Conservation (phyloP, 1,140 invertebrate genomes). For the Aphaenogaster rudis region DNA sequence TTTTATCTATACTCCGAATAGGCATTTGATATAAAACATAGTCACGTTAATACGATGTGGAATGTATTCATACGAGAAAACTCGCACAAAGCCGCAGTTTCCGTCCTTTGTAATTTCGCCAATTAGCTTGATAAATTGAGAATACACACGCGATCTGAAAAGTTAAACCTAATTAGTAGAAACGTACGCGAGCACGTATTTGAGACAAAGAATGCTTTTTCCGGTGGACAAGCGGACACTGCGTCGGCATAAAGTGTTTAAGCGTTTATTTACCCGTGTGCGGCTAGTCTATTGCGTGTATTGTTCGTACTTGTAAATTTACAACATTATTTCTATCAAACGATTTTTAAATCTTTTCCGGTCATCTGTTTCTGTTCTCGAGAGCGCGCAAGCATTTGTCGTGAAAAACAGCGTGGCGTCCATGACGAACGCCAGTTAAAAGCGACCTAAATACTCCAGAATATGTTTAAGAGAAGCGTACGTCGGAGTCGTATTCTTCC, state of each 20-base stretch:
- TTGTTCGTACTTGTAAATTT: slow-evolving; percentile 32
- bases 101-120: slow-evolving; percentile 61
- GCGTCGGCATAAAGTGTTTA: slow-evolving; percentile 25
- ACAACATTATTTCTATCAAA: not conserved
- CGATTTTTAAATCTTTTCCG: not conserved
- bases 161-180: slow-evolving; percentile 64
- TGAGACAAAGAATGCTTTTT: slow-evolving; percentile 50
- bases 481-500: slow-evolving; percentile 67
- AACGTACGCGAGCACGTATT: slow-evolving; percentile 38
- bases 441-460: slow-evolving; percentile 51
- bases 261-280: not conserved
- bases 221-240: not conserved
- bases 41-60: slow-evolving; percentile 39
- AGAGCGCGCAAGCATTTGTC: not conserved
- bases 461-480: slow-evolving; percentile 66
- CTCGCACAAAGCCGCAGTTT: slow-evolving; percentile 38
- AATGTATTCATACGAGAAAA: slow-evolving; percentile 42
- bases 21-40: slow-evolving; percentile 29
- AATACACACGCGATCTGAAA: slow-evolving; percentile 59
- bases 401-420: not conserved
- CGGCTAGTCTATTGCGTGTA: slow-evolving; percentile 1
- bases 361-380: not conserved
- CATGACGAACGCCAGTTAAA: slow-evolving; percentile 21
- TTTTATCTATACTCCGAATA: slow-evolving; percentile 11
- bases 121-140: slow-evolving; percentile 63